phyloP scores from a whole-genome alignment of 2,113 vertebrate genomes.

The Clinocottus analis region DNA sequence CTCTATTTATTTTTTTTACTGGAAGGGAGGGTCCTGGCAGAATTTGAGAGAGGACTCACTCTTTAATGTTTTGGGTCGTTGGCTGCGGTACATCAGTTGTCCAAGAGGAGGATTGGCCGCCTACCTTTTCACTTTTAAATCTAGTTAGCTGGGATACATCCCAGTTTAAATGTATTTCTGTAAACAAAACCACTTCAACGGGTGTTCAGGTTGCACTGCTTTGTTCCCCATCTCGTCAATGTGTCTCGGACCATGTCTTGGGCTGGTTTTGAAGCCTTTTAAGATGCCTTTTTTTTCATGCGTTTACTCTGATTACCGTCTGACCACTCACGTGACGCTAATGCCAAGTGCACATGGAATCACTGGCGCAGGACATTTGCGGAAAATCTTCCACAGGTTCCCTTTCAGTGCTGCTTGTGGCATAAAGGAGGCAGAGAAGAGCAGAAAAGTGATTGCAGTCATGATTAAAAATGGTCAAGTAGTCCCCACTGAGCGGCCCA shows the following conservation, averaged over 20 bases:
- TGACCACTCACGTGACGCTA: conserved; percentile 1
- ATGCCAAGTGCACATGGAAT: conserved; percentile 1
- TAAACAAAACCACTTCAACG: neutral
- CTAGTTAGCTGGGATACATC: neutral
- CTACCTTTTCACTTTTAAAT: neutral
- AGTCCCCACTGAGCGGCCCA: conserved; percentile 52
- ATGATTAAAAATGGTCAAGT: conserved; percentile 38
- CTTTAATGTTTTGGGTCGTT: too few species aligned
- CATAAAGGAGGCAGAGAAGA: neutral
- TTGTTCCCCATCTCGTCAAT: too few species aligned
- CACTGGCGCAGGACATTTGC: neutral
- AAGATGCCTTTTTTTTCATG: too few species aligned
- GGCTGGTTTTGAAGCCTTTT: too few species aligned
- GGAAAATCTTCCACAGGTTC: conserved; percentile 3
- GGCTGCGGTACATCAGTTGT: too few species aligned
- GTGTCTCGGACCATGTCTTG: too few species aligned
- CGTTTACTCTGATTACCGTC: neutral
- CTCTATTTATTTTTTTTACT: too few species aligned
- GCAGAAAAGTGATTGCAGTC: conserved; percentile 26
- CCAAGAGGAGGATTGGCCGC: neutral
- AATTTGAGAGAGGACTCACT: too few species aligned
- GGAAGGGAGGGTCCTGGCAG: too few species aligned
- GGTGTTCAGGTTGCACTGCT: neutral
- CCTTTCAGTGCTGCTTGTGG: neutral
- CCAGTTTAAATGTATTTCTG: neutral